A percentile compares a stretch with the other conserved stretches of the same genome.
Evolutionary conservation across 2,113 vertebrate genomes (phyloP).

Genomic region (Noctilio leporinus): DNA sequence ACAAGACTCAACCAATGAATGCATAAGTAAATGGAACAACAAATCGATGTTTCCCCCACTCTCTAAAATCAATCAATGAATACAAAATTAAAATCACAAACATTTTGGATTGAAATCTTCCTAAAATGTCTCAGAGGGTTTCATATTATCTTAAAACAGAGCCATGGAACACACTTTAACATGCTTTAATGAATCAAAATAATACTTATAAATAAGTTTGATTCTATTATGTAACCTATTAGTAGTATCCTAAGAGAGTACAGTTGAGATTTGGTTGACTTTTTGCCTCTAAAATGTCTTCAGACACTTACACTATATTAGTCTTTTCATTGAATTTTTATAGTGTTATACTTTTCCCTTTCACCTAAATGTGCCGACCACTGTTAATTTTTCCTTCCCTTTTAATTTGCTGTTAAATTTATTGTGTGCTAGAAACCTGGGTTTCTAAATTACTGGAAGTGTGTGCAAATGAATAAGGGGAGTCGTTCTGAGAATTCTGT

Average conservation of each 20-base stretch:
- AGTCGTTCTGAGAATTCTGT: background rate
- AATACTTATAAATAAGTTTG: background rate
- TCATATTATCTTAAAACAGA: background rate
- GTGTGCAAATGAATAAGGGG: background rate
- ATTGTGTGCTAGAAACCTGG: background rate
- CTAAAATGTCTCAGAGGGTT: background rate
- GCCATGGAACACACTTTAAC: background rate
- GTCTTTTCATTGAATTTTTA: background rate
- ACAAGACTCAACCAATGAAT: no score
- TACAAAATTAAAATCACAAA: background rate
- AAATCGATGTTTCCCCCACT: background rate
- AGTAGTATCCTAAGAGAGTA: background rate
- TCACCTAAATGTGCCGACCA: background rate
- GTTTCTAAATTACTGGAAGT: background rate
- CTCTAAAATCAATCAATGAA: background rate
- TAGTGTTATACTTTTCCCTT: background rate
- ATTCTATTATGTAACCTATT: background rate
- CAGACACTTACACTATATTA: background rate
- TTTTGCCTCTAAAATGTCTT: slow-evolving; percentile 2
- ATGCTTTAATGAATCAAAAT: background rate
- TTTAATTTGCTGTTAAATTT: slow-evolving; percentile 35
- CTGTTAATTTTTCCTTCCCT: slow-evolving; percentile 11
- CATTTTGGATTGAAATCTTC: background rate
- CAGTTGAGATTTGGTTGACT: background rate
- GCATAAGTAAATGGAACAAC: no score